Evolutionary conservation across 2,888 invertebrate genomes (phyloP).

Genomic region (Coelinius sp.): DNA sequence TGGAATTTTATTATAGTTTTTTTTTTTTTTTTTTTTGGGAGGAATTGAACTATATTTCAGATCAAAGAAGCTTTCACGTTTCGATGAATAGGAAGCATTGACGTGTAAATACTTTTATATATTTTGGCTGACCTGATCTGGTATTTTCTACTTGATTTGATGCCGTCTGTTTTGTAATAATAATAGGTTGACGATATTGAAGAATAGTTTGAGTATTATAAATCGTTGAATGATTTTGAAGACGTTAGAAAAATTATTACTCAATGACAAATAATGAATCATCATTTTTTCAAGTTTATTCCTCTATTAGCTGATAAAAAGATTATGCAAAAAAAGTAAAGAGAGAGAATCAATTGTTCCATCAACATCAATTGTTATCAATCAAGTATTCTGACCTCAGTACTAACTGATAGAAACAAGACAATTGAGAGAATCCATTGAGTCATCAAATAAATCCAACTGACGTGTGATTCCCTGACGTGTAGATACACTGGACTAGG

Average conservation of each 20-base stretch:
- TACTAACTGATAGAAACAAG: background rate
- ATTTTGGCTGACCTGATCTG: slow-evolving; percentile 14
- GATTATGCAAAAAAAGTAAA: too few species aligned
- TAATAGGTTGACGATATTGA: too few species aligned
- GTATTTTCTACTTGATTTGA: slow-evolving; percentile 3
- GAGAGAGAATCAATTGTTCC: background rate
- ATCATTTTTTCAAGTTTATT: too few species aligned
- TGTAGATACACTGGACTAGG: background rate
- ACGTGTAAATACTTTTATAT: slow-evolving; percentile 9
- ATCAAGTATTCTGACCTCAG: background rate
- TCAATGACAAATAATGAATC: too few species aligned
- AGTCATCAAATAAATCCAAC: slow-evolving; percentile 1
- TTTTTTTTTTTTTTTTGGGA: background rate
- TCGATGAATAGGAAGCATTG: slow-evolving; percentile 1
- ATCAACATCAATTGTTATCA: background rate
- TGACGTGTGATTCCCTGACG: slow-evolving; percentile 5
- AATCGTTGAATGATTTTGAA: too few species aligned
- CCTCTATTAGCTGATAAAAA: too few species aligned
- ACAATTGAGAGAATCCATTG: background rate
- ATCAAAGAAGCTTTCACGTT: background rate
- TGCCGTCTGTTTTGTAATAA: background rate
- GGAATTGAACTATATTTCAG: background rate
- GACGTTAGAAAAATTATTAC: too few species aligned
- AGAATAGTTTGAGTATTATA: too few species aligned
- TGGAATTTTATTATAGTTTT: background rate